Evolutionary conservation across 2,797 vertebrate genomes (phyloP).

Genomic region (Scleropages formosus): DNA sequence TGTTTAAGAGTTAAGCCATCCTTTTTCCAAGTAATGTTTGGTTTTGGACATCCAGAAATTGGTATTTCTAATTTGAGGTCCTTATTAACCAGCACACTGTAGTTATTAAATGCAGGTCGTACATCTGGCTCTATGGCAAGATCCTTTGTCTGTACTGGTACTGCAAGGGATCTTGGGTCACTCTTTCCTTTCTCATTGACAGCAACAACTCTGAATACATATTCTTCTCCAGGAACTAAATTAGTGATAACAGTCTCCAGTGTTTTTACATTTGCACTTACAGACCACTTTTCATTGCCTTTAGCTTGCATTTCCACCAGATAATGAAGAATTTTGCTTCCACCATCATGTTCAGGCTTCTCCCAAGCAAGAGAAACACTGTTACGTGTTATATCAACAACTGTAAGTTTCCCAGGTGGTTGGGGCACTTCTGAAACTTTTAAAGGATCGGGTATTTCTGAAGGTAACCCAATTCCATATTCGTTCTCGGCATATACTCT

Average conservation of each 20-base stretch:
- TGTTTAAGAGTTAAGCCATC: constrained; percentile 85
- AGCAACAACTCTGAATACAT: constrained; percentile 91
- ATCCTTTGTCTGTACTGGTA: constrained; percentile 91
- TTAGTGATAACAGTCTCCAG: constrained; percentile 86
- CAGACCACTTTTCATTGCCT: constrained; percentile 90
- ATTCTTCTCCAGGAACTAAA: constrained; percentile 89
- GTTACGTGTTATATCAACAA: constrained; percentile 91
- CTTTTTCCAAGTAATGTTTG: constrained; percentile 86
- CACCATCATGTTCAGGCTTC: constrained; percentile 94
- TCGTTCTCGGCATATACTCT: constrained; percentile 92
- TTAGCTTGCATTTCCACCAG: constrained; percentile 94
- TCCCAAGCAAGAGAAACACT: constrained; percentile 94
- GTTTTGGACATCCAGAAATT: constrained; percentile 89
- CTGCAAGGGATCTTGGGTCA: constrained; percentile 89
- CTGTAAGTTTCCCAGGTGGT: constrained; percentile 86
- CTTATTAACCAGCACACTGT: constrained; percentile 89
- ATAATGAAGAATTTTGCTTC: constrained; percentile 93
- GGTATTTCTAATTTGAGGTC: constrained; percentile 89
- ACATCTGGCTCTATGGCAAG: constrained; percentile 93
- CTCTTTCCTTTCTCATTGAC: constrained; percentile 97
- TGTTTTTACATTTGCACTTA: constrained; percentile 86
- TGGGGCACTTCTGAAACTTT: constrained; percentile 98
- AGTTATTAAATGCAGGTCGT: constrained; percentile 87
- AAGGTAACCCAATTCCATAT: constrained; percentile 88
- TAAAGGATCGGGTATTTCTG: constrained; percentile 81